Conservation (phyloP, 1,140 invertebrate species). For the Chlorops oryzae region DNA sequence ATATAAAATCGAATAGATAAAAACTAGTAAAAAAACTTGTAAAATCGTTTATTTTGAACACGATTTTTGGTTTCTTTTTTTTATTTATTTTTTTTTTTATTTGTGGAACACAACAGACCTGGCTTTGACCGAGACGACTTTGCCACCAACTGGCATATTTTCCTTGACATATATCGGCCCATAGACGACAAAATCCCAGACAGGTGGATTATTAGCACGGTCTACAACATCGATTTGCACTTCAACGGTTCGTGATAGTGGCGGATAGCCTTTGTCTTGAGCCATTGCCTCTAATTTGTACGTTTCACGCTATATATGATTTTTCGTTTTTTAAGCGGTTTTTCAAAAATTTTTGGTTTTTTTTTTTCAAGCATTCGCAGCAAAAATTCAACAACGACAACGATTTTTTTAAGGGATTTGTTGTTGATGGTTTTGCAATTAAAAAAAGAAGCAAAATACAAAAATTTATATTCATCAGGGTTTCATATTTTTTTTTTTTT, state of each 20-base stretch:
- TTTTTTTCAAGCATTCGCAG: slow-evolving; percentile 16
- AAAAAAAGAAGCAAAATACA: slow-evolving; percentile 22
- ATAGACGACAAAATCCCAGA: slow-evolving; percentile 93
- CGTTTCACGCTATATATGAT: slow-evolving; percentile 75
- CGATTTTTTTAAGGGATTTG: not conserved
- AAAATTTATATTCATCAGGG: slow-evolving; percentile 20
- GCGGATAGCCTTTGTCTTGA: slow-evolving; percentile 90
- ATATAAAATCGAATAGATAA: too few species aligned
- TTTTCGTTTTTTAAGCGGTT: slow-evolving; percentile 15
- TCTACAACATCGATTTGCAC: slow-evolving; percentile 97
- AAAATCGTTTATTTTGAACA: too few species aligned
- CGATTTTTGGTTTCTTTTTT: too few species aligned
- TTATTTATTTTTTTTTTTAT: slow-evolving; percentile 19
- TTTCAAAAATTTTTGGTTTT: slow-evolving; percentile 9
- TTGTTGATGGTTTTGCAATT: slow-evolving; percentile 5
- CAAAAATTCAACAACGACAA: slow-evolving; percentile 13
- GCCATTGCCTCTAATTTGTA: slow-evolving; percentile 96
- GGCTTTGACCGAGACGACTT: slow-evolving; percentile 95
- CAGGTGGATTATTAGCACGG: slow-evolving; percentile 92
- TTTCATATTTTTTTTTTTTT: slow-evolving; percentile 11
- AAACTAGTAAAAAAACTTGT: too few species aligned
- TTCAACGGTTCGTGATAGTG: slow-evolving; percentile 88
- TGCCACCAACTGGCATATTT: slow-evolving; percentile 91
- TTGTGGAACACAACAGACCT: slow-evolving; percentile 66
- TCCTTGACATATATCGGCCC: slow-evolving; percentile 95